Evolutionary conservation across 1,140 invertebrate species (phyloP).

Genomic region (Platyura marginata): DNA sequence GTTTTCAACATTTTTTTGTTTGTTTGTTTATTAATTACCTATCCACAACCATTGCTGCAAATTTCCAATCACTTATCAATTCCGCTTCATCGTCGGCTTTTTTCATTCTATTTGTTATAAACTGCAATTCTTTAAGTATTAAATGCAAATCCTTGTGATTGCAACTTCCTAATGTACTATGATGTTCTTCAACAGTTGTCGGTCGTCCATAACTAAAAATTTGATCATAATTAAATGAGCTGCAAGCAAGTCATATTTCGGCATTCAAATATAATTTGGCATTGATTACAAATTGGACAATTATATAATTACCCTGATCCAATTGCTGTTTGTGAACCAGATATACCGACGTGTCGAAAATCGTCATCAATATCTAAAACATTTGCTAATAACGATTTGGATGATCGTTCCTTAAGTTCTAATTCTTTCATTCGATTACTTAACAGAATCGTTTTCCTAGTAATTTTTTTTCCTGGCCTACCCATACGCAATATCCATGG

Average conservation of each 20-base stretch:
- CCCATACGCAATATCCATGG: constrained; percentile 89
- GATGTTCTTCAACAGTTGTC: constrained; percentile 39
- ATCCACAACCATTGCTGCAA: constrained; percentile 98
- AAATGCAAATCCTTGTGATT: constrained; percentile 55
- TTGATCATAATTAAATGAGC: constrained; percentile 9
- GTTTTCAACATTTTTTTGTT: neutral
- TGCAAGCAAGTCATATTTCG: constrained; percentile 12
- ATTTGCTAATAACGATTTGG: constrained; percentile 84
- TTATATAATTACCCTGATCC: constrained; percentile 20
- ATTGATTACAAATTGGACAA: neutral
- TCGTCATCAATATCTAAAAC: constrained; percentile 90
- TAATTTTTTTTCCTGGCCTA: constrained; percentile 86
- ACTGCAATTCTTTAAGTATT: constrained; percentile 82
- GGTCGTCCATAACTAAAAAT: constrained; percentile 34
- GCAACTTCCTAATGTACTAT: constrained; percentile 28
- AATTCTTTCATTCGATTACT: constrained; percentile 75
- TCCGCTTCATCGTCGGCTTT: constrained; percentile 82
- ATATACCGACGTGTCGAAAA: constrained; percentile 45
- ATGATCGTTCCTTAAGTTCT: constrained; percentile 80
- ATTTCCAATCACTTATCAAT: constrained; percentile 95
- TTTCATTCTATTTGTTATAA: constrained; percentile 80
- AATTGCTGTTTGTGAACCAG: constrained; percentile 30
- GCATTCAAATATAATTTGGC: neutral
- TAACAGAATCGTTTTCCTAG: constrained; percentile 73
- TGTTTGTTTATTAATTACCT: constrained; percentile 26